Evolutionary conservation across 1,140 invertebrate genomes (phyloP).

Genomic region (Fopius arisanus): DNA sequence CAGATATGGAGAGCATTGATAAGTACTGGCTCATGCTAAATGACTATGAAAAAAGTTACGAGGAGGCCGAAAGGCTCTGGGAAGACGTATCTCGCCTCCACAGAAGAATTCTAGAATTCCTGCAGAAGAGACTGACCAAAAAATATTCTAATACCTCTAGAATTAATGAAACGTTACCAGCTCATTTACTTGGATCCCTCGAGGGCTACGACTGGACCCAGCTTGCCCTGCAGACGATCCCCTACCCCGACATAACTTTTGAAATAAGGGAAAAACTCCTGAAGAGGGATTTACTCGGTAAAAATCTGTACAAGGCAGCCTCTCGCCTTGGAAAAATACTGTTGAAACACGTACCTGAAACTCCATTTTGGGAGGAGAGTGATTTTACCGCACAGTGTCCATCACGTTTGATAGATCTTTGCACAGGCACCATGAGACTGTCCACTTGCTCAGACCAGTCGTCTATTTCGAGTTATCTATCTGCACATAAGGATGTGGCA

Average conservation of each 20-base stretch:
- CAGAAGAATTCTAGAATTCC: slow-evolving; percentile 67
- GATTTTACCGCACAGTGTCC: slow-evolving; percentile 66
- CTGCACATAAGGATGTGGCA: slow-evolving; percentile 67
- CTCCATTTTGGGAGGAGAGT: slow-evolving; percentile 66
- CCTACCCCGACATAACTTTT: slow-evolving; percentile 66
- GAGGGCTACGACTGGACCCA: slow-evolving; percentile 70
- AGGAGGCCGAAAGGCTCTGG: slow-evolving; percentile 65
- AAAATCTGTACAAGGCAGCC: slow-evolving; percentile 63
- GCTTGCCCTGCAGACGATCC: slow-evolving; percentile 66
- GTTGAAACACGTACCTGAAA: slow-evolving; percentile 61
- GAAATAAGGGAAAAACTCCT: slow-evolving; percentile 68
- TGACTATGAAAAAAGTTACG: slow-evolving; percentile 65
- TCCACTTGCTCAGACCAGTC: slow-evolving; percentile 67
- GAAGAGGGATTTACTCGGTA: slow-evolving; percentile 66
- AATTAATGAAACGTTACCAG: slow-evolving; percentile 59
- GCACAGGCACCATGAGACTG: slow-evolving; percentile 63
- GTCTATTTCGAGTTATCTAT: slow-evolving; percentile 65
- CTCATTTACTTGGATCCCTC: slow-evolving; percentile 67
- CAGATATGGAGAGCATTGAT: slow-evolving; percentile 49
- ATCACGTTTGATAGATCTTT: slow-evolving; percentile 64
- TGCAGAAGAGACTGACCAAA: slow-evolving; percentile 50
- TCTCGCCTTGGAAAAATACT: slow-evolving; percentile 61
- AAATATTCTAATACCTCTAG: slow-evolving; percentile 48
- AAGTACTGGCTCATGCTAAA: slow-evolving; percentile 70
- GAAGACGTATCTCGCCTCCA: slow-evolving; percentile 65